Evolutionary conservation across 2,113 vertebrate species (phyloP), one percentile per base, ranked within the genome.

Genomic region (Clarias gariepinus): DNA sequence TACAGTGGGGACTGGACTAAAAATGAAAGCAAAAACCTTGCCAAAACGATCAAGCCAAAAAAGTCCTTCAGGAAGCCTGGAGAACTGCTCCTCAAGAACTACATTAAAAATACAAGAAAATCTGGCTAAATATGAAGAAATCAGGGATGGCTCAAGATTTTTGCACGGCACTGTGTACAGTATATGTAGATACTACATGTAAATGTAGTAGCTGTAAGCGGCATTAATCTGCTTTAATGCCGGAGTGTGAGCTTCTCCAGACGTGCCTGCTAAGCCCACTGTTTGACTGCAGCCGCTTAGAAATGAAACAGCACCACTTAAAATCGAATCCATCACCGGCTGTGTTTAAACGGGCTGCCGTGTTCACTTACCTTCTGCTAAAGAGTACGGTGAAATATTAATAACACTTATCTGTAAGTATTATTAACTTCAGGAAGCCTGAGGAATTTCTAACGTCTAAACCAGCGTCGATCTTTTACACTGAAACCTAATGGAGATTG

Each of bases 251-350:
- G 74, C 52, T 53, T 86, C 55, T 84, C 86, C 88, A 84, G 87
- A 88, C 66, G 18, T 33, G 16, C 71, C 53, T 68, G 66, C 58
- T 89, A 89, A 88, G 76, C 78, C 28, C 84, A 76, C 68, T 88
- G 86, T 90, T 89, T 90, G 90, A 85, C 81, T 78, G 58, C 71
- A 79, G 69, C 53, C 33, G 74, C 83, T 84, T 68, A 84, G 83
- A 84, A 90, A 80, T 81, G 86, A 87, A 88, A 86, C 74, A 88
- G 82, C 53, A 64, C 74, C 85, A 84, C 85, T 89, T 88, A 89
- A 90, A 83, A 85, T 83, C 41, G 79, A 79, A 89, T 89, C 84
- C 86, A 88, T 90, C 86, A 80, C 60, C 9, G 25, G 71, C 83
- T 63, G 63, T 89, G 84, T 89, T 89, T 87, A 90, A 91, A 88